Conservation (phyloP, 2,888 invertebrate species). For the Andrena chrysosceles region DNA sequence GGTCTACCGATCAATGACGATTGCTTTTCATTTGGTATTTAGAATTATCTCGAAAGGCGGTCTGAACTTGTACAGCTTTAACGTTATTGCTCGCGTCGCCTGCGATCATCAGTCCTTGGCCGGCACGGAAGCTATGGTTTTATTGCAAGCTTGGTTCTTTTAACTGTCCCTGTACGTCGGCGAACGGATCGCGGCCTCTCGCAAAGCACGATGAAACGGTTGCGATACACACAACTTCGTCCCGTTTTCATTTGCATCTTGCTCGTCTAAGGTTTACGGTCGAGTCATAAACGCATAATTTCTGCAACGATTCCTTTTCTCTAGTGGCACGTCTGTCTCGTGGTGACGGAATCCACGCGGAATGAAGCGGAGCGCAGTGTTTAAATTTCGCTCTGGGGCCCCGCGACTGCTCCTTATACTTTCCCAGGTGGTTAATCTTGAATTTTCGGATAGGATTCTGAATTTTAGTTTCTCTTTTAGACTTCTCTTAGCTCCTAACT, state of each 20-base stretch:
- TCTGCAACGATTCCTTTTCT: neutral
- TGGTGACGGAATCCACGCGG: neutral
- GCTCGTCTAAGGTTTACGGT: slow-evolving; percentile 9
- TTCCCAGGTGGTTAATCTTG: neutral
- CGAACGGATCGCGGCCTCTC: slow-evolving; percentile 11
- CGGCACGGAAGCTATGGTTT: neutral
- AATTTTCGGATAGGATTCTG: neutral
- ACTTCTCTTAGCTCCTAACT: too few species aligned
- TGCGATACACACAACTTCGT: neutral
- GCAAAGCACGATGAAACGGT: neutral
- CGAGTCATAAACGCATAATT: neutral
- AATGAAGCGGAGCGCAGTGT: neutral
- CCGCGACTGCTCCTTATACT: neutral
- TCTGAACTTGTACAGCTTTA: neutral
- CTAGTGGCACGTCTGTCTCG: neutral
- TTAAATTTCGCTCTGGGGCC: slow-evolving; percentile 13
- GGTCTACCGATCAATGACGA: neutral
- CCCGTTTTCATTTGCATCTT: slow-evolving; percentile 7
- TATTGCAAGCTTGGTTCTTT: neutral
- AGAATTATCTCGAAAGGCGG: slow-evolving; percentile 4
- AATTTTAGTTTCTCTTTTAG: too few species aligned
- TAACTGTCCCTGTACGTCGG: neutral
- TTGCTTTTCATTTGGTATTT: slow-evolving; percentile 3
- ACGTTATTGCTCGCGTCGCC: slow-evolving; percentile 2
- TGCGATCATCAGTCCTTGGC: slow-evolving; percentile 14